Evolutionary conservation across 2,888 invertebrate species (phyloP), one percentile per base, ranked within the genome.

Genomic region (Abscondita cerata): DNA sequence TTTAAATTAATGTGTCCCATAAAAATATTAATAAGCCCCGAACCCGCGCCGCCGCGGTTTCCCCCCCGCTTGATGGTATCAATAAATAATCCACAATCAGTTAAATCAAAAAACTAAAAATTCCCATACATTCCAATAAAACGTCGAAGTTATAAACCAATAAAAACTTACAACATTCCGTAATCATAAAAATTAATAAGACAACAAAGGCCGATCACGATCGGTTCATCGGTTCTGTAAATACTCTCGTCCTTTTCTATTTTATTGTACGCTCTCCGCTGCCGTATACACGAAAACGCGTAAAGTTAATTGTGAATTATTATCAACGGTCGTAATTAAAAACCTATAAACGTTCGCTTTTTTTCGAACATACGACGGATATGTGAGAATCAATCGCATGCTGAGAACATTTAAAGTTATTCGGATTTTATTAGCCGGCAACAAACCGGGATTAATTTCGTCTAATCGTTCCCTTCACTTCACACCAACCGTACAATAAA

Each of bases 121-220:
- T 61, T 61, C 61, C 52, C 61, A 61, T 61, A 56, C 62, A 62
- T 62, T 57, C 62, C 57, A 53, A 61, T 61, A 55, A 61, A 59
- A 59, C 48, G 60, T 53, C 57, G 57, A 58, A 48, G 62, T 58
- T 62, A 57, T 62, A 62, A 62, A 62, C 57, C 57, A 62, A 62
- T 62, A 62, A 62, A 62, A 62, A 62, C 57, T 58, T 58, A 62
- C 62, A 57, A 52, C 62, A 58, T 62, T 62, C 57, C 53, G 47
- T 34, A 50, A 57, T 52, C 52, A 58, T 62, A 62, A 62, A 57
- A 62, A 62, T 57, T 57, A 62, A 57, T 62, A 62, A 62, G 52
- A 62, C 57, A 62, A 59, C 59, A 58, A 62, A 55, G 20, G 31
- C 41, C 40, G 52, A 56, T 36, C 36, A 20, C 40, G 52, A 53